Base-by-base conservation (phyloP, 2,888 invertebrate genomes). In the Rhingia rostrata region DNA sequence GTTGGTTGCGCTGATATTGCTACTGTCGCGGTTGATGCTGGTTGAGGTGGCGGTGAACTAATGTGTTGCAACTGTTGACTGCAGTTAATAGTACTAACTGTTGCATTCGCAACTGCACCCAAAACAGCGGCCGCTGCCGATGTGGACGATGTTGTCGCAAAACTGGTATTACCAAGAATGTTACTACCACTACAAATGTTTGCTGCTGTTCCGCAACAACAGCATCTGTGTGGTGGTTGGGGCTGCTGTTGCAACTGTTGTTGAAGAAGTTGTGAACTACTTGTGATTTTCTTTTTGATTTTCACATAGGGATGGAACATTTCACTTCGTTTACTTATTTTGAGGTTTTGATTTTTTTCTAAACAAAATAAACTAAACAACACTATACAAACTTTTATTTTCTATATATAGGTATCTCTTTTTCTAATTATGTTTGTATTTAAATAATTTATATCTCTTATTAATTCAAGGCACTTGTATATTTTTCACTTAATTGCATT, bases 241-340 rank as follows among this genome's bases (percentile, higher is more conserved):
- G 83, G 75, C 12, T 60, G 74, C 37, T 82, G 75, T 49, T 86
- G 79, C 63, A 86, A 33, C 61, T 83, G 78, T 22, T 83, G 83
- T 33, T 81, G 79, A 61, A 83, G 66, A 47, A 77, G 73, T 30
- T 86, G 75, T 69, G 84, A 84, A 75, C 80, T 80, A 75, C 74
- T 84, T 51, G 84, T 53, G 70, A 84, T 84, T 84, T 91, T 91
- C 90, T 91, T 91, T 88, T 91, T 91, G 6, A 90, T 91, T 89
- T 91, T 91, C 88, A 91, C 91, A 90, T 90, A 90, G 85, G 91
- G 90, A 88, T 91, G 91, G 88, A 91, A 91, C 91, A 91, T 91
- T 91, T 90, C 91, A 88, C 86, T 86, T 83, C 60, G 56, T 85
- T 80, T 86, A 84, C 75, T 83, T 70, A 80, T 84, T 87, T 86